Percentiles rank a stretch among this genome's conserved stretches.
Conservation (phyloP, 1,140 invertebrate species). For the Stenopsyche tienmushanensis region DNA sequence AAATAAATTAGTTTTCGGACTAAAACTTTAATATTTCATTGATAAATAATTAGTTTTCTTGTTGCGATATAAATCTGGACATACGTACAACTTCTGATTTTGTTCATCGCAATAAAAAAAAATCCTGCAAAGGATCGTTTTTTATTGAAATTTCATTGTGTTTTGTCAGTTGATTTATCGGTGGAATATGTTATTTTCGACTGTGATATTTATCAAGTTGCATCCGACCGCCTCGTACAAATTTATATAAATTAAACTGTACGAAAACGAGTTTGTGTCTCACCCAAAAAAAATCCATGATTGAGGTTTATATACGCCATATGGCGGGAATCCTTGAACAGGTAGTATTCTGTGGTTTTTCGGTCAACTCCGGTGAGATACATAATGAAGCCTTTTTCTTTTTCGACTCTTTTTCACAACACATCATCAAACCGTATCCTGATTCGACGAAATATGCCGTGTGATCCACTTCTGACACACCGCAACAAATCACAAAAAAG, state of each 20-base stretch:
- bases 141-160: not conserved
- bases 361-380: not conserved
- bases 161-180: not conserved
- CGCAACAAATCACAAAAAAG: not conserved
- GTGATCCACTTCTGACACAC: constrained; percentile 4
- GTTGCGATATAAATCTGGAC: not conserved
- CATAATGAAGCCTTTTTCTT: constrained; percentile 17
- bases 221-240: not conserved
- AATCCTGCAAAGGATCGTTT: no score
- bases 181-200: not conserved
- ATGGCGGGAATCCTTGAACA: constrained; percentile 3
- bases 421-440: constrained; percentile 8
- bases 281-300: not conserved
- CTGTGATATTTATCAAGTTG: not conserved
- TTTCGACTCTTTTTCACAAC: not conserved
- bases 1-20: no score
- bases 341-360: constrained; percentile 12
- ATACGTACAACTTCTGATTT: not conserved
- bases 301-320: constrained; percentile 1
- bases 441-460: constrained; percentile 1
- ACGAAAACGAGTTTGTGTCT: not conserved
- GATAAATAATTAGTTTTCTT: not conserved
- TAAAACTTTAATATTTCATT: no score
- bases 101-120: not conserved
- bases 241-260: not conserved